Conservation (phyloP, 2,113 vertebrate genomes). For the Gymnocephalus cernua region DNA sequence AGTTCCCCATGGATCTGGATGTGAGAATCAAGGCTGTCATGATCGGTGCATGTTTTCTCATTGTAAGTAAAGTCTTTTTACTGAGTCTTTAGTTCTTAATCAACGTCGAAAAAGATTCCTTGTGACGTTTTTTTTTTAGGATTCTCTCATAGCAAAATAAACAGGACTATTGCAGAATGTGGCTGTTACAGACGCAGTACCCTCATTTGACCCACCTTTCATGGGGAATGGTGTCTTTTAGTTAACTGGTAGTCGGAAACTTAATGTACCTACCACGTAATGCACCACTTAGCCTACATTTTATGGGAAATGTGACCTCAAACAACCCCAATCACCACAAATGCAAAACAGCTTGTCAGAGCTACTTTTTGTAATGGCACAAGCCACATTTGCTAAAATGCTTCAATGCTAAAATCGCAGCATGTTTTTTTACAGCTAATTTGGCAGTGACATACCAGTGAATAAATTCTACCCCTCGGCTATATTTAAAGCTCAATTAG, state of each 20-base stretch:
- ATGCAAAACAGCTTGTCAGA: constrained; percentile 37
- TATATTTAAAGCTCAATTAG: neutral
- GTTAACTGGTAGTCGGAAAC: constrained; percentile 1
- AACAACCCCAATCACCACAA: constrained; percentile 27
- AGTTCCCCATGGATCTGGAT: constrained; percentile 93
- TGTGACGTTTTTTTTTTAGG: neutral
- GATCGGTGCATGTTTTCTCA: constrained; percentile 94
- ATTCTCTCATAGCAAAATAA: constrained; percentile 8
- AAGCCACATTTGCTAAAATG: constrained; percentile 16
- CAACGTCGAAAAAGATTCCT: neutral
- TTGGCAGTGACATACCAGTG: neutral
- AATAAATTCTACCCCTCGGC: neutral
- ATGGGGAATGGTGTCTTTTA: neutral
- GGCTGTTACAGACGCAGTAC: neutral
- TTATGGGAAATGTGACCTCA: constrained; percentile 40
- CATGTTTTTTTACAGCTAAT: constrained; percentile 1
- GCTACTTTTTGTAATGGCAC: neutral
- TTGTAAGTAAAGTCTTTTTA: constrained; percentile 86
- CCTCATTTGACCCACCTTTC: constrained; percentile 43
- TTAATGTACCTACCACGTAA: constrained; percentile 32
- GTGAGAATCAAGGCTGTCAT: constrained; percentile 95
- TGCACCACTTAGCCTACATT: constrained; percentile 39
- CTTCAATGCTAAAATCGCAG: neutral
- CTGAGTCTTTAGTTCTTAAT: neutral
- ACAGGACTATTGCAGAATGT: neutral